A percentile compares a stretch with the other conserved stretches of the same genome.
phyloP scores from a whole-genome alignment of 2,113 vertebrate genomes.

The Pleuronectes platessa region DNA sequence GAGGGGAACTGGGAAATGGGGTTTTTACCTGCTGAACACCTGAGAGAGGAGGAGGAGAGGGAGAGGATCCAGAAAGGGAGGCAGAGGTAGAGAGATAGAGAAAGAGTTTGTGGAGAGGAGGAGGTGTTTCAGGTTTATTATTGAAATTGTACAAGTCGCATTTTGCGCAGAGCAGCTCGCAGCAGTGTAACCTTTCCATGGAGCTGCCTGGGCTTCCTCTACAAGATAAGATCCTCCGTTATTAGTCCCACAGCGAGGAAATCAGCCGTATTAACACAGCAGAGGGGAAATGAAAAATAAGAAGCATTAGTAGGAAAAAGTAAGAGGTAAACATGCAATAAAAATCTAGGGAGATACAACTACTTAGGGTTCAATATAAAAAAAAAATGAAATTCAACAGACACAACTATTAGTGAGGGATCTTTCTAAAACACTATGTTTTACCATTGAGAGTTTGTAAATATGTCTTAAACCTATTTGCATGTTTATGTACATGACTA shows the following conservation, averaged over 20 bases:
- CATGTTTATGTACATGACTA: too few species aligned
- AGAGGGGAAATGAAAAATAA: neutral
- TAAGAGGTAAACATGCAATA: neutral
- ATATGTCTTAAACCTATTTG: too few species aligned
- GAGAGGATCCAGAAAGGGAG: too few species aligned
- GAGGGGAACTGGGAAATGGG: slow-evolving; percentile 64
- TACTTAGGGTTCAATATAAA: too few species aligned
- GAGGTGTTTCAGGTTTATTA: slow-evolving; percentile 18
- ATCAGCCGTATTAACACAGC: neutral
- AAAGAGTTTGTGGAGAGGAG: slow-evolving; percentile 13
- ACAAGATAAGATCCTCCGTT: neutral
- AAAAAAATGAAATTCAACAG: too few species aligned
- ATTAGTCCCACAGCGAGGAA: neutral
- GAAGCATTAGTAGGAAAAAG: neutral
- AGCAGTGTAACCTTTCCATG: too few species aligned
- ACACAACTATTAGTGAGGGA: too few species aligned
- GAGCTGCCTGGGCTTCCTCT: neutral
- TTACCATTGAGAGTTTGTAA: too few species aligned
- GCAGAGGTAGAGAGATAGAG: slow-evolving; percentile 4
- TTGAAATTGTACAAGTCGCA: slow-evolving; percentile 26
- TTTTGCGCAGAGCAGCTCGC: neutral
- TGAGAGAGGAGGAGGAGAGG: slow-evolving; percentile 35
- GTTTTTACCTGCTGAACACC: slow-evolving; percentile 71
- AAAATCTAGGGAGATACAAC: neutral
- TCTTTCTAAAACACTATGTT: too few species aligned